phyloP scores from a whole-genome alignment of 1,140 invertebrate genomes.

The Dreissena rostriformis region DNA sequence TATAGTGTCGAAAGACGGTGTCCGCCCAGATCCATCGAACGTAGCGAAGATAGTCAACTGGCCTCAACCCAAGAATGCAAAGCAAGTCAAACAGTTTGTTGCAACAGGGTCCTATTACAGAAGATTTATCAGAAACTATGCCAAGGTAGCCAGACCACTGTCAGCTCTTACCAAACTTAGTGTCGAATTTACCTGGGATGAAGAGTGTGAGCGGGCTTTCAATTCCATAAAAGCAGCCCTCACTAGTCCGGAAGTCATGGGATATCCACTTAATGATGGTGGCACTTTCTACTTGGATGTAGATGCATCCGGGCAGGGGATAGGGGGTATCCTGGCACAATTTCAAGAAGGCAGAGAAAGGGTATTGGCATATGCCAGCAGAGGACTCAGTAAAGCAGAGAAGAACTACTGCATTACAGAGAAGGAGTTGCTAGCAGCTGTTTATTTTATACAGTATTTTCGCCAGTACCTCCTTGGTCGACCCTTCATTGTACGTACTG shows the following conservation, averaged over 20 bases:
- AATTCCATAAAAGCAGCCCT: not conserved
- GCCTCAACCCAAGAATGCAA: constrained; percentile 4
- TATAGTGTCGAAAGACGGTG: not conserved
- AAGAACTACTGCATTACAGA: constrained; percentile 21
- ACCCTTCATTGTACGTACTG: not conserved
- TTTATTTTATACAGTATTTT: not conserved
- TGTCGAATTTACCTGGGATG: constrained; percentile 75
- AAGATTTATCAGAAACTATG: constrained; percentile 29
- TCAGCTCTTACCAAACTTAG: constrained; percentile 74
- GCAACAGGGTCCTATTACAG: constrained; percentile 17
- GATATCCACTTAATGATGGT: constrained; percentile 64
- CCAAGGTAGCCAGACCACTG: constrained; percentile 68
- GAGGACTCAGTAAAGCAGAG: not conserved
- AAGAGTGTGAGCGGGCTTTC: constrained; percentile 46
- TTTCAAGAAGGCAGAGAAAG: constrained; percentile 56
- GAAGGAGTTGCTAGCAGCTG: not conserved
- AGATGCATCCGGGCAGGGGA: constrained; percentile 78
- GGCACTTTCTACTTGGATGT: constrained; percentile 76
- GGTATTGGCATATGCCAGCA: constrained; percentile 13
- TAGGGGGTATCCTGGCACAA: constrained; percentile 79
- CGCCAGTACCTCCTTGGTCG: not conserved
- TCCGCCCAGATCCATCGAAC: not conserved
- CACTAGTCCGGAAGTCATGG: constrained; percentile 55
- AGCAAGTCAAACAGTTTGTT: constrained; percentile 1
- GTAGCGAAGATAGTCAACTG: not conserved